Percentiles rank a stretch among this genome's conserved stretches.
phyloP scores from a whole-genome alignment of 2,797 vertebrate species.

The Amblyraja radiata region DNA sequence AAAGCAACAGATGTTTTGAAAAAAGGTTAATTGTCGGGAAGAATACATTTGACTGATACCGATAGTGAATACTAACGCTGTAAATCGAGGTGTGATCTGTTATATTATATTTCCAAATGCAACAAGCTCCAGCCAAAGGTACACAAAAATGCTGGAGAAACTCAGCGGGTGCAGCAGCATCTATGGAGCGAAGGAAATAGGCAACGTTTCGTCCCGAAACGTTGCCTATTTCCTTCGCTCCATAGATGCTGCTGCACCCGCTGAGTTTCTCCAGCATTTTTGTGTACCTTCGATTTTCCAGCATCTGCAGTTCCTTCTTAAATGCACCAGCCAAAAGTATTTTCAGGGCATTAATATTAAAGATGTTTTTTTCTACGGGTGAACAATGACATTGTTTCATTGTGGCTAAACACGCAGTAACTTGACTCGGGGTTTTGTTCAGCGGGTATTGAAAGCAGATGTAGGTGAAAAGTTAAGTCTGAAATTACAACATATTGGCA shows the following conservation, averaged over 20 bases:
- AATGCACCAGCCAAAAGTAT: neutral
- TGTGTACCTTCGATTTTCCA: too few relatives aligned
- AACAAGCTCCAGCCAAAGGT: neutral
- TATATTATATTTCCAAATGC: neutral
- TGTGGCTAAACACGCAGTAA: neutral
- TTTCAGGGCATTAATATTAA: neutral
- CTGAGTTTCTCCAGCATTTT: too few relatives aligned
- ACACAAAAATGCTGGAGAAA: too few relatives aligned
- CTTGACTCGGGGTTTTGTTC: neutral
- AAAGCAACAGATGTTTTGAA: neutral
- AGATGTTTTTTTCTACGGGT: neutral
- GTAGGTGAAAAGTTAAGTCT: neutral
- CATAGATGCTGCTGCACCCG: too few relatives aligned
- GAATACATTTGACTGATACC: neutral
- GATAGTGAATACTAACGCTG: neutral
- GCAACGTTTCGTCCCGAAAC: too few relatives aligned
- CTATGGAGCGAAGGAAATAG: too few relatives aligned
- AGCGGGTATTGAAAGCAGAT: neutral
- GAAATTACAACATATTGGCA: neutral
- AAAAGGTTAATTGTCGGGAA: neutral
- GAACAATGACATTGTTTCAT: conserved; percentile 8
- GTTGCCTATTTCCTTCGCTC: too few relatives aligned
- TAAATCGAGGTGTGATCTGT: neutral
- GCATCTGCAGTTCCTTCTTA: too few relatives aligned
- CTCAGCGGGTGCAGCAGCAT: too few relatives aligned